Evolutionary conservation across 1,140 invertebrate genomes (phyloP).

Genomic region (Hormaphis cornu): DNA sequence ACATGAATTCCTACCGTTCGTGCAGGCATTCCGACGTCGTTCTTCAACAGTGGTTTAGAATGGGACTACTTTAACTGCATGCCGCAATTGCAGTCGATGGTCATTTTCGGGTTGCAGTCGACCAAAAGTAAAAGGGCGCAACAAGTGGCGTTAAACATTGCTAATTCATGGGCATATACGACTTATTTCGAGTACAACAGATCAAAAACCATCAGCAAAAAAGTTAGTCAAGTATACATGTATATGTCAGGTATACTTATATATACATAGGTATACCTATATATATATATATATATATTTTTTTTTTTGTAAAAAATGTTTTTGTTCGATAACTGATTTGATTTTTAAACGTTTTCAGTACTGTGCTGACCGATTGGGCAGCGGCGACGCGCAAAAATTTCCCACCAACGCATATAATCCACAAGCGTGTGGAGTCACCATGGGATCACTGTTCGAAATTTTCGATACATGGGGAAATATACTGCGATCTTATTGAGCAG

Average conservation of each 20-base stretch:
- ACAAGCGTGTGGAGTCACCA: conserved; percentile 88
- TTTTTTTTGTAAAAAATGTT: no score
- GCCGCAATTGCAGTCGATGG: conserved; percentile 64
- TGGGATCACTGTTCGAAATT: conserved; percentile 74
- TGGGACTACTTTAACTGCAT: conserved; percentile 84
- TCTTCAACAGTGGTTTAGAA: conserved; percentile 62
- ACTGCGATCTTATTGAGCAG: background rate
- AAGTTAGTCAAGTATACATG: conserved; percentile 46
- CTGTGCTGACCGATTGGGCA: conserved; percentile 56
- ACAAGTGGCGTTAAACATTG: conserved; percentile 46
- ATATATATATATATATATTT: no score
- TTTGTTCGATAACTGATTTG: background rate
- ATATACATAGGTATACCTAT: no score
- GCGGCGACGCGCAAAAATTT: conserved; percentile 67
- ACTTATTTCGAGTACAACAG: conserved; percentile 49
- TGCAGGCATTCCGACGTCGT: conserved; percentile 63
- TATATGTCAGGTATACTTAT: no score
- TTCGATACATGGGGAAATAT: conserved; percentile 52
- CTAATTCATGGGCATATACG: conserved; percentile 50
- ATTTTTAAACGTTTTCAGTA: conserved; percentile 51
- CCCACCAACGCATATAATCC: conserved; percentile 79
- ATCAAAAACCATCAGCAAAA: conserved; percentile 66
- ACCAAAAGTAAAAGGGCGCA: conserved; percentile 44
- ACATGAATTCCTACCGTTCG: no score
- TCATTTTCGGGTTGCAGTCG: conserved; percentile 48